Evolutionary conservation across 2,113 vertebrate genomes (phyloP), one percentile per base, ranked within the genome.

Genomic region (Antechinus flavipes): DNA sequence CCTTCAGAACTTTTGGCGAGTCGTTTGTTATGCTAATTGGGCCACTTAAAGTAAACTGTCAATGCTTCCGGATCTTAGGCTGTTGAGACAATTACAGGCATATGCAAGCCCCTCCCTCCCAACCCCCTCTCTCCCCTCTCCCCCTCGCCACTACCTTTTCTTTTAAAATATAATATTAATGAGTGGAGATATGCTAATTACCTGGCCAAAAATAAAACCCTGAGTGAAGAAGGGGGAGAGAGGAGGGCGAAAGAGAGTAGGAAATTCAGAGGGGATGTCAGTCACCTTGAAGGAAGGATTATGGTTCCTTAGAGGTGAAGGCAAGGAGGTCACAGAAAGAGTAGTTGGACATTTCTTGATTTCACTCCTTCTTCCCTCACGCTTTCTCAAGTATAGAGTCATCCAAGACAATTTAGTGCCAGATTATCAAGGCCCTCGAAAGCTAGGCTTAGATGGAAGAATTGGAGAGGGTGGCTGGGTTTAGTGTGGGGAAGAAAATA

Each of bases 11-110:
- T 99, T 99, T 99, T 98, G 98, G 98, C 97, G 98, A 99, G 98
- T 98, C 98, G 98, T 99, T 99, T 99, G 98, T 99, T 99, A 99
- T 98, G 98, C 98, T 99, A 99, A 99, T 99, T 99, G 98, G 98
- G 96, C 98, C 98, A 99, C 98, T 99, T 99, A 98, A 98, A 99
- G 98, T 98, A 98, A 98, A 98, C 98, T 98, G 98, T 98, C 98
- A 98, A 97, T 98, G 98, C 97, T 97, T 89, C 91, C 93, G 97
- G 97, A 97, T 98, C 98, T 98, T 98, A 46, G 97, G 98, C 98
- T 99, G 98, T 98, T 98, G 97, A 97, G 98, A 98, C 98, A 98
- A 98, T 99, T 98, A 98, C 97, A 98, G 98, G 95, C 97, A 97
- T 97, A 95, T 97, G 97, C 97, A 96, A 97, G 97, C 96, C 95